A percentile compares a stretch with the other conserved stretches of the same genome.
Evolutionary conservation across 2,113 vertebrate species (phyloP).

Genomic region (Microtus montanus): DNA sequence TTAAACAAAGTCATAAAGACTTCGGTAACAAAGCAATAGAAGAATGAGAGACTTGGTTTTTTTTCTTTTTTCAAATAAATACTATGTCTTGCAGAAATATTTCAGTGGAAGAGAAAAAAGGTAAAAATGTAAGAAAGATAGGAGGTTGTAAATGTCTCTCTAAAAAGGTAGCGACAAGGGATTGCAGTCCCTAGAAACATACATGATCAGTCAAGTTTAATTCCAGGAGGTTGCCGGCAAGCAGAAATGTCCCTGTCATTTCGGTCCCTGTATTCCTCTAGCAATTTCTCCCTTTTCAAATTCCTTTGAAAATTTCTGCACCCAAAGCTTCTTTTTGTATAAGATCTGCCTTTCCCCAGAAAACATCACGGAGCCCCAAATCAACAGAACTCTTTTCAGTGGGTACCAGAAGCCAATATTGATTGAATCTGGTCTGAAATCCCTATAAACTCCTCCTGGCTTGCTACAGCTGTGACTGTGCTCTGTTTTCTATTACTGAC

Average conservation of each 20-base stretch:
- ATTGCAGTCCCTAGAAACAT: neutral
- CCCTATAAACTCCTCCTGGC: slow-evolving; percentile 54
- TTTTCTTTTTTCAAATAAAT: neutral
- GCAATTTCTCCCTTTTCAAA: slow-evolving; percentile 18
- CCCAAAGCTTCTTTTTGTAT: slow-evolving; percentile 10
- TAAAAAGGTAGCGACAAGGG: slow-evolving; percentile 21
- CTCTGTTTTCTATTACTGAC: slow-evolving; percentile 58
- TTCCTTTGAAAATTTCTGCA: slow-evolving; percentile 53
- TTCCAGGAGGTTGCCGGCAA: neutral
- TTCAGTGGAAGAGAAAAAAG: slow-evolving; percentile 25
- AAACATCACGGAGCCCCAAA: slow-evolving; percentile 53
- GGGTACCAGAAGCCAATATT: slow-evolving; percentile 49
- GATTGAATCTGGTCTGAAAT: slow-evolving; percentile 63
- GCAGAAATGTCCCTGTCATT: slow-evolving; percentile 36
- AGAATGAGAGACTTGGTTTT: neutral
- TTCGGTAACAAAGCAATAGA: slow-evolving; percentile 27
- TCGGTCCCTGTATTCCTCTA: slow-evolving; percentile 33
- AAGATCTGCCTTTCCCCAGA: slow-evolving; percentile 47
- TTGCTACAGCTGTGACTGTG: slow-evolving; percentile 57
- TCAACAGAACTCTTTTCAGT: slow-evolving; percentile 44
- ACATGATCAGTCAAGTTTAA: neutral
- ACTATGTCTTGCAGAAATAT: neutral
- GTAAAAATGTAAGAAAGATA: neutral
- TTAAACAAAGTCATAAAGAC: slow-evolving; percentile 41
- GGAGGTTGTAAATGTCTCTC: slow-evolving; percentile 24